Percentiles rank a stretch among this genome's conserved stretches.
Conservation (phyloP, 2,797 vertebrate genomes). For the Sebastes itinus region DNA sequence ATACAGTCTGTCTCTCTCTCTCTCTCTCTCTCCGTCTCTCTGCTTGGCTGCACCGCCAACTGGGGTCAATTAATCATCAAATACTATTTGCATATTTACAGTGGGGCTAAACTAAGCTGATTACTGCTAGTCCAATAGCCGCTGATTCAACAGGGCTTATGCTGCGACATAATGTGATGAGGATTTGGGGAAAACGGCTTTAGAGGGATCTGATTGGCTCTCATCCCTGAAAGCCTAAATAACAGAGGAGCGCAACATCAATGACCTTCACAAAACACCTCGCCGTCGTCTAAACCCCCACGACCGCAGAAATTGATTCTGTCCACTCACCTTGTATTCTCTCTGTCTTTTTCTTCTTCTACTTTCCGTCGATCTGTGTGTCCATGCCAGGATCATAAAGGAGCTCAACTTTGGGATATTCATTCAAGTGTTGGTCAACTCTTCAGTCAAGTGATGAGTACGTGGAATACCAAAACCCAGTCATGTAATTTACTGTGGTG, state of each 20-base stretch:
- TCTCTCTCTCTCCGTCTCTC: conserved; percentile 6
- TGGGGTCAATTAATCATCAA: conserved; percentile 83
- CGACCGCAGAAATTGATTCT: conserved; percentile 22
- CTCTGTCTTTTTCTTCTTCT: neutral
- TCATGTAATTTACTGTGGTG: neutral
- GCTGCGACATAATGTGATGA: conserved; percentile 73
- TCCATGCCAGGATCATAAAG: neutral
- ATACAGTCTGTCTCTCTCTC: neutral
- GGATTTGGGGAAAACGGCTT: conserved; percentile 70
- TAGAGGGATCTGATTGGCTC: conserved; percentile 70
- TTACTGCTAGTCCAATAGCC: conserved; percentile 67
- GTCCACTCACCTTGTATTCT: conserved; percentile 1
- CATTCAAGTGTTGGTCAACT: neutral
- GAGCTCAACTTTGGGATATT: neutral
- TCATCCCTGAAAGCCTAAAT: conserved; percentile 60
- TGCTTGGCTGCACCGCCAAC: conserved; percentile 62
- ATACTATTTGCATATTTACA: conserved; percentile 81
- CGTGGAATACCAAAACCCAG: neutral
- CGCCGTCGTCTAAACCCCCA: conserved; percentile 9
- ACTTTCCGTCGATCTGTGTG: neutral
- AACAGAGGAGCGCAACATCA: conserved; percentile 41
- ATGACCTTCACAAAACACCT: conserved; percentile 63
- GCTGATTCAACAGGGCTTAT: conserved; percentile 75
- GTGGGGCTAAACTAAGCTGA: conserved; percentile 77
- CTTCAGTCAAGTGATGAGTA: neutral